Conservation (phyloP, 1,140 invertebrate genomes). For the Kradibia gibbosae region DNA sequence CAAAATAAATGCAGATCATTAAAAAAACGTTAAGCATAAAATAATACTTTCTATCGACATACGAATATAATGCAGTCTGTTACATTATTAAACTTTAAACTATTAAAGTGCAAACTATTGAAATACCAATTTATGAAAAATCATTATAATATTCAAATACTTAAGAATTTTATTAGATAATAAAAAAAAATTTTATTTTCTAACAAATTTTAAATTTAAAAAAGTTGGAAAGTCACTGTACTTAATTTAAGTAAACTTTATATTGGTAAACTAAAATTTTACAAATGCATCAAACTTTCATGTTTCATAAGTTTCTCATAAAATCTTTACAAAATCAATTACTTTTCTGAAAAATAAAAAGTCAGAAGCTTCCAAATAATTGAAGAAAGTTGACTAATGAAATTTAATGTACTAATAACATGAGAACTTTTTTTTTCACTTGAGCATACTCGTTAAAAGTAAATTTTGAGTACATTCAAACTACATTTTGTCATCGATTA, state of each 20-base stretch:
- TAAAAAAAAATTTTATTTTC: not conserved
- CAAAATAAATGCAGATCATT: no score
- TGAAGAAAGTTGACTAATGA: slow-evolving; percentile 7
- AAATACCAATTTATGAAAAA: no score
- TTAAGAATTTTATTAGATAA: not conserved
- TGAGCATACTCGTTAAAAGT: not conserved
- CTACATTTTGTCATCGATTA: slow-evolving; percentile 15
- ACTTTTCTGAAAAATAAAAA: slow-evolving; percentile 5
- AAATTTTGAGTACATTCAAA: slow-evolving; percentile 25
- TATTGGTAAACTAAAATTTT: not conserved
- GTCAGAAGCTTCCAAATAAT: slow-evolving; percentile 22
- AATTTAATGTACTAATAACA: slow-evolving; percentile 3
- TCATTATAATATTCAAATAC: not conserved
- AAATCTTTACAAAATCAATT: slow-evolving; percentile 19
- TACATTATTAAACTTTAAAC: no score
- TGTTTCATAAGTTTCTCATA: not conserved
- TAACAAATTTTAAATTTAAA: not conserved
- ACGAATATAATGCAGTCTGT: no score
- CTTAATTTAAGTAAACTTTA: not conserved
- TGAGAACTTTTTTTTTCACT: slow-evolving; percentile 6
- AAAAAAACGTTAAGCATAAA: no score
- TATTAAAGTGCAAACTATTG: no score
- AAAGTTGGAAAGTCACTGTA: not conserved
- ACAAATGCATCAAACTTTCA: not conserved
- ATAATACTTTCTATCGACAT: no score